These are phyloP conservation scores for Arothron firmamentum DNA, from an alignment of 2,113 vertebrate genomes.

Conservation along the genomic window DNA sequence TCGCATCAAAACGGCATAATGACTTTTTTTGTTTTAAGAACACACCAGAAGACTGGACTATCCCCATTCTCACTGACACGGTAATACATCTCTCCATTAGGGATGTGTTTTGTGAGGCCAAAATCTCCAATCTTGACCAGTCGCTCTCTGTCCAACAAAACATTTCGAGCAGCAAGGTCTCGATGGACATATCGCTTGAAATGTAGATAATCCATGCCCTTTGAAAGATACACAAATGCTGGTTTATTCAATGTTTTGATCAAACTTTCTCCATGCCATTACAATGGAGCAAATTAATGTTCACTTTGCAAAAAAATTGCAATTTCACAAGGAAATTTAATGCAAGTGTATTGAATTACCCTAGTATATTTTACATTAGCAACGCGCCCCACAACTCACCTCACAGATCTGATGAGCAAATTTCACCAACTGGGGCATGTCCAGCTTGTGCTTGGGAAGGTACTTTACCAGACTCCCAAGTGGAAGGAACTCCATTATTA, in stretches of 20 bases:
- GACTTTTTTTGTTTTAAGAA: neutral
- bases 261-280: neutral
- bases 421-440: conserved; percentile 78
- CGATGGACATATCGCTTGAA: conserved; percentile 84
- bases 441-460: conserved; percentile 75
- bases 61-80: conserved; percentile 85
- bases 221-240: conserved; percentile 12
- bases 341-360: neutral
- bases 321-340: too few species aligned
- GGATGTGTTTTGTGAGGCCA: conserved; percentile 88
- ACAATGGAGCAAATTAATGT: neutral
- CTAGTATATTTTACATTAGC: conserved; percentile 2
- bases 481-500: conserved; percentile 94
- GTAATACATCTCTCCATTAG: conserved; percentile 86
- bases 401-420: conserved; percentile 92
- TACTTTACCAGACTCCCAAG: conserved; percentile 89
- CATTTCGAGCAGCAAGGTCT: conserved; percentile 88
- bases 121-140: conserved; percentile 93
- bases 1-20: neutral
- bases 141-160: conserved; percentile 84
- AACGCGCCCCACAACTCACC: conserved; percentile 66
- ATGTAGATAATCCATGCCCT: conserved; percentile 95
- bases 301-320: too few species aligned
- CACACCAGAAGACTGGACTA: conserved; percentile 91
- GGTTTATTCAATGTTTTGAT: too few species aligned